Evolutionary conservation across 2,113 vertebrate genomes (phyloP).

Genomic region (Aleadryas rufinucha): DNA sequence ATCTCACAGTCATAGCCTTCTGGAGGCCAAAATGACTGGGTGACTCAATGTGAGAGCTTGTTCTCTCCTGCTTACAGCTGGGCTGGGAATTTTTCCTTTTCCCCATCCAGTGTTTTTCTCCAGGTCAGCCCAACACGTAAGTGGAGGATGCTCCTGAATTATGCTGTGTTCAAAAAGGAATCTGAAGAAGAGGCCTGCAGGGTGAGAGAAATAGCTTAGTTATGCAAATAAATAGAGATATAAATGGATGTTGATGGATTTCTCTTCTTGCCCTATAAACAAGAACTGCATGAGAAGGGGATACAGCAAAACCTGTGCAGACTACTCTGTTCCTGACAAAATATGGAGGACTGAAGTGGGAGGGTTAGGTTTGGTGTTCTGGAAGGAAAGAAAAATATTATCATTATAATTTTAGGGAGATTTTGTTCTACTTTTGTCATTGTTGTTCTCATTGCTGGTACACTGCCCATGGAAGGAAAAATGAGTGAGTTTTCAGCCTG

Average conservation of each 20-base stretch:
- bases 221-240: not conserved
- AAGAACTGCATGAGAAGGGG: not conserved
- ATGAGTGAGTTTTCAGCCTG: not conserved
- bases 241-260: not conserved
- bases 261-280: not conserved
- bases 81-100: not conserved
- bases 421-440: not conserved
- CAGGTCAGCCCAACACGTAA: not conserved
- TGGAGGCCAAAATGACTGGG: not conserved
- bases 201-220: not conserved
- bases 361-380: not conserved
- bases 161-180: not conserved
- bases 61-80: not conserved
- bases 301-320: not conserved
- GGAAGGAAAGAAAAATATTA: not conserved
- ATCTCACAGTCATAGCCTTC: not conserved
- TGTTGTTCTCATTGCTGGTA: not conserved
- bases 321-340: not conserved
- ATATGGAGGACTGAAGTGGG: not conserved
- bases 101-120: not conserved
- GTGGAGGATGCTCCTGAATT: not conserved
- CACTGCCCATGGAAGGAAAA: not conserved
- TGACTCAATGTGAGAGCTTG: fast-evolving
- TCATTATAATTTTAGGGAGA: not conserved
- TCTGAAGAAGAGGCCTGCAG: not conserved